Conservation (phyloP, 1,140 invertebrate species). For the Saccostrea echinata region DNA sequence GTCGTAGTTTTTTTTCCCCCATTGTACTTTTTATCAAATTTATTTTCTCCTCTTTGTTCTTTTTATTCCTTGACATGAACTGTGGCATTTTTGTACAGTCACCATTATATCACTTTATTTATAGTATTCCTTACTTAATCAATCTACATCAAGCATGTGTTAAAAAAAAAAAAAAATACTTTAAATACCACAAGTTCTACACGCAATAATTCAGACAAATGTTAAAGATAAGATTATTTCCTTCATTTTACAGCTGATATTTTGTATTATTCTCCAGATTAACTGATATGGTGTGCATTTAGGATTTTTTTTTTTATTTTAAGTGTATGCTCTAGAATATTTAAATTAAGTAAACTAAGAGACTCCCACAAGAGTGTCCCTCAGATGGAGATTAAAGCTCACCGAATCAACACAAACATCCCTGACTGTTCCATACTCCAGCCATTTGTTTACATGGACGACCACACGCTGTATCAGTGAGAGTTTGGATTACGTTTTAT, state of each 20-base stretch:
- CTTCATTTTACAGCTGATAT: not conserved
- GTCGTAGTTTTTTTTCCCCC: too few relatives aligned
- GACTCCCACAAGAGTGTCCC: not conserved
- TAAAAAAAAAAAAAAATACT: slow-evolving; percentile 9
- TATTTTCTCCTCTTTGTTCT: not conserved
- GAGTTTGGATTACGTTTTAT: not conserved
- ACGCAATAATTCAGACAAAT: slow-evolving; percentile 14
- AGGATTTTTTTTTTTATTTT: not conserved
- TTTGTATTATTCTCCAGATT: not conserved
- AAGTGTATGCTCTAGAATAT: not conserved
- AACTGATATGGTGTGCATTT: slow-evolving; percentile 4
- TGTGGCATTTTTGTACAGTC: not conserved
- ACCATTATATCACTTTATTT: not conserved
- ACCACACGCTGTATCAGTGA: not conserved
- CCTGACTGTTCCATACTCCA: not conserved
- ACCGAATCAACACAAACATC: slow-evolving; percentile 30
- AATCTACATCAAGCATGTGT: slow-evolving; percentile 3
- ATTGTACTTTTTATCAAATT: too few relatives aligned
- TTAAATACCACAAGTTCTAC: slow-evolving; percentile 4
- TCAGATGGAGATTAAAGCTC: slow-evolving; percentile 4
- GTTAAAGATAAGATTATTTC: not conserved
- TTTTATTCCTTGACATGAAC: not conserved
- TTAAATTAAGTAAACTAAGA: slow-evolving; percentile 20
- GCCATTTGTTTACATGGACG: slow-evolving; percentile 29
- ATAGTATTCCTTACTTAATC: slow-evolving; percentile 5